Percentiles rank a stretch among this genome's conserved stretches.
These are phyloP conservation scores for Gymnorhina tibicen DNA, from an alignment of 2,113 vertebrate genomes.

Conservation along the genomic window DNA sequence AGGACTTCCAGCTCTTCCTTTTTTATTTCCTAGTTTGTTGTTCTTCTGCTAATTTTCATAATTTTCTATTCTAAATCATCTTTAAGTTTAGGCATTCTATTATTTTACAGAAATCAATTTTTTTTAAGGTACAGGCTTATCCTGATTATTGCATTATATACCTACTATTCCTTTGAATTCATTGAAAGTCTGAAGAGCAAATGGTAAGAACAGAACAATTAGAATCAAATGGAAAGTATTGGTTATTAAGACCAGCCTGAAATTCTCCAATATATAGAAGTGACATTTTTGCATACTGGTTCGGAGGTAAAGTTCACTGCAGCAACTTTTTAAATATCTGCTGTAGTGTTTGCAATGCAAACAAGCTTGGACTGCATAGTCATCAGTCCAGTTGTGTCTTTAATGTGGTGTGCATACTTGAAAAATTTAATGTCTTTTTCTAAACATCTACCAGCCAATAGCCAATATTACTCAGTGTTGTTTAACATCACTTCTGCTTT, in stretches of 20 bases:
- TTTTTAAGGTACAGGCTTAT: not conserved
- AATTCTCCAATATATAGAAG: not conserved
- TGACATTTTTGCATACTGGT: not conserved
- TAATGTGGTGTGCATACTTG: not conserved
- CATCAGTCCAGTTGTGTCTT: not conserved
- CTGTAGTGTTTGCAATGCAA: not conserved
- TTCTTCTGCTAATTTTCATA: not conserved
- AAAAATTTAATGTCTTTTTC: not conserved
- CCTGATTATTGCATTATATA: not conserved
- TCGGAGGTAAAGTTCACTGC: not conserved
- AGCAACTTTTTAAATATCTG: not conserved
- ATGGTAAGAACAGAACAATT: not conserved
- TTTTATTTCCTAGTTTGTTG: not conserved
- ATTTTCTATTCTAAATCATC: not conserved
- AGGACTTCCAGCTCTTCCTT: not conserved
- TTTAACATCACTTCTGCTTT: constrained; percentile 30
- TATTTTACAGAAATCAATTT: not conserved
- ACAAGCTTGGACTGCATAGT: not conserved
- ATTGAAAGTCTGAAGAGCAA: not conserved
- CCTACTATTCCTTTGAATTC: not conserved
- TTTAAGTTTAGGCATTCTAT: not conserved
- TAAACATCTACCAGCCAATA: not conserved
- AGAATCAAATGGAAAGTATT: not conserved
- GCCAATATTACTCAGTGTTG: not conserved
- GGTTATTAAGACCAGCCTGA: not conserved